phyloP scores from a whole-genome alignment of 2,888 invertebrate species.

The Andrena hattorfiana region DNA sequence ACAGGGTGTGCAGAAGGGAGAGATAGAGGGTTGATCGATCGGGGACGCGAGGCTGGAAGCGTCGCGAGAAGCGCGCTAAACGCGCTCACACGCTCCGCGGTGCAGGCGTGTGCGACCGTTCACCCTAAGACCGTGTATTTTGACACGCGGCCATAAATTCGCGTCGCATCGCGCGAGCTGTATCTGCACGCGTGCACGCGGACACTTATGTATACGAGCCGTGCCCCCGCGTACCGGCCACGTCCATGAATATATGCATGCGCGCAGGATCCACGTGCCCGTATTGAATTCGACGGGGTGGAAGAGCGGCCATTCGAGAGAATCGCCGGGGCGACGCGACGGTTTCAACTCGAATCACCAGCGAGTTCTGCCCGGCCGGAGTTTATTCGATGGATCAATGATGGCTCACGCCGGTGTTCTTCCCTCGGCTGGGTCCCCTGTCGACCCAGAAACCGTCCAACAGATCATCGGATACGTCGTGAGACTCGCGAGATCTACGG shows the following conservation, averaged over 20 bases:
- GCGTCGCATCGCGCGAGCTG: slow-evolving; percentile 60
- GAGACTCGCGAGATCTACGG: no score
- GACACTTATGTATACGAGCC: slow-evolving; percentile 18
- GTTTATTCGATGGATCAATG: slow-evolving; percentile 18
- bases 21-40: slow-evolving; percentile 44
- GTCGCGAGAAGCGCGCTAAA: slow-evolving; percentile 19
- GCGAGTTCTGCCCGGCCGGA: slow-evolving; percentile 2
- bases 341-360: slow-evolving; percentile 24
- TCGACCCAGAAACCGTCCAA: neutral
- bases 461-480: no score
- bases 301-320: slow-evolving; percentile 35
- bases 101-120: neutral
- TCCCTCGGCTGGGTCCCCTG: neutral
- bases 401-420: neutral
- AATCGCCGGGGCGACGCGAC: slow-evolving; percentile 9
- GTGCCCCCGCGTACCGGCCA: slow-evolving; percentile 4
- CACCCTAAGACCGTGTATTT: slow-evolving; percentile 59
- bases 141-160: slow-evolving; percentile 75
- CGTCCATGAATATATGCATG: slow-evolving; percentile 65
- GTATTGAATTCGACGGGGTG: slow-evolving; percentile 65
- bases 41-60: slow-evolving; percentile 23
- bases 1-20: neutral
- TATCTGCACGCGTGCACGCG: slow-evolving; percentile 46
- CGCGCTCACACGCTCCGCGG: slow-evolving; percentile 25
- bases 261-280: slow-evolving; percentile 35